These are phyloP conservation scores for Elephas maximus DNA, from an alignment of 2,113 vertebrate genomes.

Conservation along the genomic window DNA sequence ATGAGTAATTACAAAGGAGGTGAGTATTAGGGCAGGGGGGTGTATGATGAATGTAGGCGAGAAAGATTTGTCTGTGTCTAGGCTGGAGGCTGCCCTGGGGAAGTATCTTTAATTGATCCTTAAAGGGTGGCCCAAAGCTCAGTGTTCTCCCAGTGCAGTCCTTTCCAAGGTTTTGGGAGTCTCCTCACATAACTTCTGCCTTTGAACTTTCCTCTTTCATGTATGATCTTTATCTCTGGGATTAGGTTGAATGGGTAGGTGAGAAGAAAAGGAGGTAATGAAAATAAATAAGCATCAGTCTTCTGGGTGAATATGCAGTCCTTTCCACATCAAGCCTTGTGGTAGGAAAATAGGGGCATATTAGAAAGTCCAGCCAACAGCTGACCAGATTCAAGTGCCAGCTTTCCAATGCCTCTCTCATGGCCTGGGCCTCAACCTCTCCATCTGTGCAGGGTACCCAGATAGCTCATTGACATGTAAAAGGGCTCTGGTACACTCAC, in stretches of 20 bases:
- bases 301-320: neutral
- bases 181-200: neutral
- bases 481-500: neutral
- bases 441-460: neutral
- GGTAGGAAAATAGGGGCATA: neutral
- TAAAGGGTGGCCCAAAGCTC: neutral
- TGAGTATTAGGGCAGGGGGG: neutral
- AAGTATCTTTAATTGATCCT: neutral
- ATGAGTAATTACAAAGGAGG: neutral
- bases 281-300: neutral
- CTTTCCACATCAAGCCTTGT: neutral
- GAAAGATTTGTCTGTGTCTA: neutral
- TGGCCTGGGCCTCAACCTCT: neutral
- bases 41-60: neutral
- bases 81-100: neutral
- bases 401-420: neutral
- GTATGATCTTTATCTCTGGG: neutral
- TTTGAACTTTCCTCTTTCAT: neutral
- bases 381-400: neutral
- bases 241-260: neutral
- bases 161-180: neutral
- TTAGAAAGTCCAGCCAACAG: neutral
- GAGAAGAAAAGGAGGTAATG: neutral
- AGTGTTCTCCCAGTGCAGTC: neutral
- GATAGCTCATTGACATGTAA: neutral